Evolutionary conservation across 2,888 invertebrate genomes (phyloP), one percentile per base, ranked within the genome.

Genomic region (Chymomyza caudatula): DNA sequence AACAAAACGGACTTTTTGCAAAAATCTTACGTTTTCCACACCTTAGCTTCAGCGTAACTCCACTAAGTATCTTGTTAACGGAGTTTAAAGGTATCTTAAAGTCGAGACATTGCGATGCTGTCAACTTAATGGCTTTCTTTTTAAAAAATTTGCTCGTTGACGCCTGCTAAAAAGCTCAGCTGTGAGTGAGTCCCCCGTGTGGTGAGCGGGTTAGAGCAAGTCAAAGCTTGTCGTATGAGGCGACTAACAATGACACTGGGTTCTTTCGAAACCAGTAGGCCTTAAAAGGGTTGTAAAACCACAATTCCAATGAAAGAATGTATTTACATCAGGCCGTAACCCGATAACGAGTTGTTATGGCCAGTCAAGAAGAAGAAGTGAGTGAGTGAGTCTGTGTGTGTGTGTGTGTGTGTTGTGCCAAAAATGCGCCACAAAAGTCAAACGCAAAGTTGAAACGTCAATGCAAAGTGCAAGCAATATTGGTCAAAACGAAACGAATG

Each of bases 361-460:
- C n/a, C n/a, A n/a, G n/a, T n/a, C n/a, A n/a, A n/a, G n/a, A n/a
- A n/a, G n/a, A n/a, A n/a, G n/a, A n/a, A n/a, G 52, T 49, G 49
- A 17, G 49, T 19, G 49, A 49, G 19, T 19, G 49, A 20, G 51
- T 47, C 2, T 17, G 51, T 20, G 54, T 17, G n/a, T 54, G 13
- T 47, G 47, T 63, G 43, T 15, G 4, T 85, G 73, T 86, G 86
- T 84, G 86, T 80, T 73, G 74, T 74, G 82, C 81, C 86, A 86
- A 86, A 82, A 82, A 86, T 82, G 82, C 82, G 85, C 86, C 86
- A 73, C 86, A 82, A 80, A 80, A 84, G 62, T 22, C 69, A 57
- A 58, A 65, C 73, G 17, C 13, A 47, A 19, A 47, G 47, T 17
- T 17, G 19, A 15, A 47, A 47, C 13, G 66, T 60, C 69, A 76